Base-by-base conservation (phyloP, 1,140 invertebrate genomes). In the Coelopa frigida region DNA sequence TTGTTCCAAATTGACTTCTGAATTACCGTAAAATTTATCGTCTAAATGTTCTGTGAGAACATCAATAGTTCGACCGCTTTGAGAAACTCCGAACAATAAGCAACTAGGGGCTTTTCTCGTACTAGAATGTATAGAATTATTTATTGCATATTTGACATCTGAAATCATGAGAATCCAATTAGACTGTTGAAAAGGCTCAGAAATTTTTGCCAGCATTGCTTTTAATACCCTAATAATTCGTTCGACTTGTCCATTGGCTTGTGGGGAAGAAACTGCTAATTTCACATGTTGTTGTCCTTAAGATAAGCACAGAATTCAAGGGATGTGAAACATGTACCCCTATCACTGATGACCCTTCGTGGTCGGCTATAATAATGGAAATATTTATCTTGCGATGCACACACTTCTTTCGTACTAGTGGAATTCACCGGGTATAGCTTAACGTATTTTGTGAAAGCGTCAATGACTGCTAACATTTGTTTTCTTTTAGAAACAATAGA, bases 391-490 rank as follows among this genome's bases (percentile, higher is more conserved):
- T 62, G 47, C 10, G 54, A 26, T 6, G 50, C 53, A 15, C 67
- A 55, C 18, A 57, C 48, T 12, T 60, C 44, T 26, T 57, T 58
- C 11, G 52, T 40, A 22, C 42, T 49, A 12, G 58, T 55, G 8
- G 47, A 42, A 1, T 37, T 43, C 2, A 44, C 41, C 8, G 49
- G 12, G 27, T 39, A 51, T 5, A 51, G 35, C 14, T 39, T 44
- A 0, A 39, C 26, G 26, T 33, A 47, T 44, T 51, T 51, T 31
- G 43, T 52, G 18, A 65, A 64, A 35, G 62, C 56, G 46, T 69
- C 49, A 41, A 70, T 71, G 0, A 74, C 23, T 7, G 40, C 24
- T 1, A 75, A 70, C 3, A 62, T 67, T 46, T 75, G 70, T 42
- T 58, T 59, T 60, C 73, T 68, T 10, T 51, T 40, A 3, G 11